Base-by-base conservation (phyloP, 2,113 vertebrate genomes). In the Scytalopus superciliaris region DNA sequence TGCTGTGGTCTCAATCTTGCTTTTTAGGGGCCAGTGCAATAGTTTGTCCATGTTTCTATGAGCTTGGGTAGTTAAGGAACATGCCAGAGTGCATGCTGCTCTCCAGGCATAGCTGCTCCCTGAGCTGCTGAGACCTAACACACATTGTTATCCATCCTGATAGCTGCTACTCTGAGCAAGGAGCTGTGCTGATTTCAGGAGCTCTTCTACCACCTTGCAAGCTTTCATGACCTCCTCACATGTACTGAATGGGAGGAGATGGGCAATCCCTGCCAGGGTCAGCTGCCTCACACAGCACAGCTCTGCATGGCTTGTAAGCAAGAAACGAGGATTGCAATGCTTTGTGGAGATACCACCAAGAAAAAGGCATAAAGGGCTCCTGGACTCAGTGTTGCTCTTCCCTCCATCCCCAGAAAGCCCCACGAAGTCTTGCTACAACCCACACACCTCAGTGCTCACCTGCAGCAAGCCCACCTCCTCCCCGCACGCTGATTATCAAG, bases 401-500 rank as follows among this genome's bases (percentile, higher is more conserved):
- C 22, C n/a, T 70, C 55, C 77, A 27, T 67, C 28, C 16, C 42
- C 24, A 24, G 30, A 12, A 92, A 95, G 60, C 23, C 33, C 25
- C 74, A 53, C 15, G 22, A 47, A 88, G 4, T 57, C 42, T 77
- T 49, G 47, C 67, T 91, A 9, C 39, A 81, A 39, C 60, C 50
- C 57, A 28, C 55, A 53, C 35, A 55, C 42, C 84, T 63, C 52
- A 12, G 56, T 33, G 69, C 50, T 92, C 87, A 94, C 81, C 94
- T 92, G 72, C 68, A 68, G 81, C 79, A 67, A 78, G 27, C 72
- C 76, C 53, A 92, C 62, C 82, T 91, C 81, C 60, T 83, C 87
- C 73, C 93, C 15, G 15, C 74, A 84, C 69, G 73, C 84, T 93
- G 90, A 95, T 97, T 94, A 96, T 81, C 95, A 69, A 95, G 89